Conservation (phyloP, 53 echinoderm and acorn worm genomes). For the Temnopleurus reevesii region DNA sequence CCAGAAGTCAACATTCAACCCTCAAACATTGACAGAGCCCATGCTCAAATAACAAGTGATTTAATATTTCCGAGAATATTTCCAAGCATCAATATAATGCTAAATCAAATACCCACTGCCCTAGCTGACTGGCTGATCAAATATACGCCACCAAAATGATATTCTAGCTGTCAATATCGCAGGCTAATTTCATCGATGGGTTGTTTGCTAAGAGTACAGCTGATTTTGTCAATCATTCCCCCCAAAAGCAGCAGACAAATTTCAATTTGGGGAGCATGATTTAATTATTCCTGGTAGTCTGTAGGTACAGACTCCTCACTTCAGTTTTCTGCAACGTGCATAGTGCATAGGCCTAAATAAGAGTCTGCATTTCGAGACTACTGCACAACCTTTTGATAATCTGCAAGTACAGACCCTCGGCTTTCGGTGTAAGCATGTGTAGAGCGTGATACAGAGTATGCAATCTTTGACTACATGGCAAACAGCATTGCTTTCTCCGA, state of each 20-base stretch:
- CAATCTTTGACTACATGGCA: too few species aligned
- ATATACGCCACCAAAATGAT: background rate
- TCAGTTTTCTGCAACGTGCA: too few species aligned
- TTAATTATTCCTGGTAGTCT: slow-evolving; percentile 10
- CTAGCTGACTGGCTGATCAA: background rate
- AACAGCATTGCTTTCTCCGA: too few species aligned
- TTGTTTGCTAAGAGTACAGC: slow-evolving; percentile 1
- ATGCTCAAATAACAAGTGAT: slow-evolving; percentile 1
- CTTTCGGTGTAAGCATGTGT: too few species aligned
- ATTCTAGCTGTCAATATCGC: background rate
- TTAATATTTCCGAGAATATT: background rate
- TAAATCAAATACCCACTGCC: background rate
- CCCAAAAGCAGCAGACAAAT: background rate
- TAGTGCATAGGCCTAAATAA: too few species aligned
- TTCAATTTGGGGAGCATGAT: slow-evolving; percentile 19
- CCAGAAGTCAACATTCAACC: too few species aligned
- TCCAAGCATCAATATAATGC: background rate
- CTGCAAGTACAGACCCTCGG: too few species aligned
- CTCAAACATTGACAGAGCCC: too few species aligned
- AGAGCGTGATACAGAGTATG: too few species aligned
- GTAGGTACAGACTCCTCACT: too few species aligned
- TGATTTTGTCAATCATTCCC: slow-evolving; percentile 14
- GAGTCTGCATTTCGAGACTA: too few species aligned
- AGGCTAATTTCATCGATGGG: background rate
- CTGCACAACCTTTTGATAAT: too few species aligned